Conservation (phyloP, 2,113 vertebrate species). For the Tragelaphus scriptus region DNA sequence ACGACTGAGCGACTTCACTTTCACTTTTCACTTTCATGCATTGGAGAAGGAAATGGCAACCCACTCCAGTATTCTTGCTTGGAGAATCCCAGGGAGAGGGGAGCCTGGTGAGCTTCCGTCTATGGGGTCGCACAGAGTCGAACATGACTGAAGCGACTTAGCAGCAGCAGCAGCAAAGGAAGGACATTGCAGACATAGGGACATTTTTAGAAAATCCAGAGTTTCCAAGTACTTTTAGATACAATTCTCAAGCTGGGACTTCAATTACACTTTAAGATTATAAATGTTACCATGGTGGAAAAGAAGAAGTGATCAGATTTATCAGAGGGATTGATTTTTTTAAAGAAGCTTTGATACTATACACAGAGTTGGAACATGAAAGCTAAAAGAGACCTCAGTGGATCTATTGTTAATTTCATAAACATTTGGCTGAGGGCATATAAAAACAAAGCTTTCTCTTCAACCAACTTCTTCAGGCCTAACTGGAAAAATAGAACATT, state of each 20-base stretch:
- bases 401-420: not conserved
- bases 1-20: too few species aligned
- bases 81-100: too few species aligned
- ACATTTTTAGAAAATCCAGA: not conserved
- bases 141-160: too few species aligned
- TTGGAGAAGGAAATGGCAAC: too few species aligned
- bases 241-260: not conserved
- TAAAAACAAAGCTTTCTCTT: not conserved
- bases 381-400: not conserved
- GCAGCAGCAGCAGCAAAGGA: too few species aligned
- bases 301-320: not conserved
- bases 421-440: not conserved
- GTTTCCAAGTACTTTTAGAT: not conserved
- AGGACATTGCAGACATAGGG: not conserved
- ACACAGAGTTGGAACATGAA: not conserved
- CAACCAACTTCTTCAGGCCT: not conserved
- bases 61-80: too few species aligned
- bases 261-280: not conserved
- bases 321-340: not conserved
- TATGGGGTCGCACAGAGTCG: too few species aligned
- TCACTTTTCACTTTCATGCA: too few species aligned
- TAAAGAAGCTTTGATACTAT: not conserved
- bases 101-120: too few species aligned
- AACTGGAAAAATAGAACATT: not conserved
- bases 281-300: not conserved